Evolutionary conservation across 2,797 vertebrate genomes (phyloP).

Genomic region (Tympanoctomys barrerae): DNA sequence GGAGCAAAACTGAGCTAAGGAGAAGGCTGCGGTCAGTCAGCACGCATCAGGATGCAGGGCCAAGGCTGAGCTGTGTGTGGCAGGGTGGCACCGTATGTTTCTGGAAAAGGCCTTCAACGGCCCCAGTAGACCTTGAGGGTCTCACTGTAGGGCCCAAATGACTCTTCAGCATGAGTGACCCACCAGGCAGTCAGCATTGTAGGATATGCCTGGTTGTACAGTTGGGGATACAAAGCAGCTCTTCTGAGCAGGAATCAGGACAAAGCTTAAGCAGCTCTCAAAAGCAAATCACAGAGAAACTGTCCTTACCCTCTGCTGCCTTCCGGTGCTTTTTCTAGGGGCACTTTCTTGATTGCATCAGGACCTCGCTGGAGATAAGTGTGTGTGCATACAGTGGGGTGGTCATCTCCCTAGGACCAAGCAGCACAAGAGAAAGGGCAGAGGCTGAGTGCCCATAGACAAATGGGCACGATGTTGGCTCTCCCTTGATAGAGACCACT

Average conservation of each 20-base stretch:
- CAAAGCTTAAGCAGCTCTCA: neutral
- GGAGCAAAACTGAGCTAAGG: neutral
- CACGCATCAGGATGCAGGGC: neutral
- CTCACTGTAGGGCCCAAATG: neutral
- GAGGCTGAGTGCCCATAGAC: neutral
- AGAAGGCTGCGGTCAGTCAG: neutral
- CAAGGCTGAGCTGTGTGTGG: too few species aligned
- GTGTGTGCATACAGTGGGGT: neutral
- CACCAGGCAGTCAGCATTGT: neutral
- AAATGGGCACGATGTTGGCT: neutral
- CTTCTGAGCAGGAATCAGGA: neutral
- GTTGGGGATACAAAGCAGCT: neutral
- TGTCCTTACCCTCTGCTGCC: accelerated
- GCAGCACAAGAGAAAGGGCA: neutral
- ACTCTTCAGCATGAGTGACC: neutral
- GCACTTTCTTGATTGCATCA: neutral
- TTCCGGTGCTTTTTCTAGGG: neutral
- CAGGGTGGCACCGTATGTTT: neutral
- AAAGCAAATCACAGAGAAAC: neutral
- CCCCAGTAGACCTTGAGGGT: neutral
- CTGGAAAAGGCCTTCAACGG: neutral
- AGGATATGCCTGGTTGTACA: neutral
- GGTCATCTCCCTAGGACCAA: neutral
- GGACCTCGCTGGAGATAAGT: neutral
- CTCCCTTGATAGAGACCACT: neutral